Evolutionary conservation across 2,888 invertebrate genomes (phyloP).

Genomic region (Lasioglossum calceatum): DNA sequence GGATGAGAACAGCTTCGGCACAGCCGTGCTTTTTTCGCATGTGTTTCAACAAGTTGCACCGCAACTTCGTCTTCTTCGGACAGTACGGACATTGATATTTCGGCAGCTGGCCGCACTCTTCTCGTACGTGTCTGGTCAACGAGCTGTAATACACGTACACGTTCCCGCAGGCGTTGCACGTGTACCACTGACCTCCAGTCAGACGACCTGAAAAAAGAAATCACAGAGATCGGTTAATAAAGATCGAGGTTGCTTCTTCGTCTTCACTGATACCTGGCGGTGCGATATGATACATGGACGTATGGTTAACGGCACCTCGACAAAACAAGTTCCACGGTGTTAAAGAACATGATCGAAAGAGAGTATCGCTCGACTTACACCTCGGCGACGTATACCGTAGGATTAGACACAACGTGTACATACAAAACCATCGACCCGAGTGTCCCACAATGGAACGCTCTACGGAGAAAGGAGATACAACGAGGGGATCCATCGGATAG

Average conservation of each 20-base stretch:
- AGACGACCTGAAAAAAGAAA: conserved; percentile 75
- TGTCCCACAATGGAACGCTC: not conserved
- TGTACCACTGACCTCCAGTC: conserved; percentile 62
- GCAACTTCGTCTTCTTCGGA: conserved; percentile 80
- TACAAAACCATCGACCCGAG: not conserved
- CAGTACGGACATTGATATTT: conserved; percentile 82
- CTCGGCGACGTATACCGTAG: not conserved
- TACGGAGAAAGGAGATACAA: not conserved
- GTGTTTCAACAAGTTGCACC: conserved; percentile 81
- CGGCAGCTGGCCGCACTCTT: conserved; percentile 81
- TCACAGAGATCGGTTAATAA: conserved; percentile 58
- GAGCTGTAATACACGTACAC: conserved; percentile 79
- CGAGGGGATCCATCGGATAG: not conserved
- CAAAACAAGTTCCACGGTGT: not conserved
- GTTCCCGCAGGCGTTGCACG: conserved; percentile 78
- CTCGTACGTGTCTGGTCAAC: conserved; percentile 77
- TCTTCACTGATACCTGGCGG: conserved; percentile 23
- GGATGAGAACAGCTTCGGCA: not conserved
- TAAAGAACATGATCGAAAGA: not conserved
- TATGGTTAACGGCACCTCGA: not conserved
- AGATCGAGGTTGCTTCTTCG: not conserved
- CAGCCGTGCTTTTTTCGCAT: conserved; percentile 76
- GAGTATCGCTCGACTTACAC: not conserved
- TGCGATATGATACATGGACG: not conserved
- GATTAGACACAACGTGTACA: not conserved